Evolutionary conservation across 2,113 vertebrate genomes (phyloP).

Genomic region (Clinocottus analis): DNA sequence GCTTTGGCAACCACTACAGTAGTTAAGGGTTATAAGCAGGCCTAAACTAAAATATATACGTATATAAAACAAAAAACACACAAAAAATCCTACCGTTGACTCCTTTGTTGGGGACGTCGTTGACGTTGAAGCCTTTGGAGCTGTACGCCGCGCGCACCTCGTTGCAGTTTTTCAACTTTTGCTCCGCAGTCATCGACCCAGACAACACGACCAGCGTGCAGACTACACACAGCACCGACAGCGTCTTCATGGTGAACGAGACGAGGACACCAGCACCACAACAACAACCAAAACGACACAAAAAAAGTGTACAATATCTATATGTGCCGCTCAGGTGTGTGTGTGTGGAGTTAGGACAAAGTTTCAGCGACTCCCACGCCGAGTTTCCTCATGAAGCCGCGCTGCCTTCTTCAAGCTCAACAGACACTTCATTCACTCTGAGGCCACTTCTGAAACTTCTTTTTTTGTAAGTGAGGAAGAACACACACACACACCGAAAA

Average conservation of each 20-base stretch:
- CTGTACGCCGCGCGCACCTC: conserved; percentile 89
- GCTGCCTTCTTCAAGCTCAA: conserved; percentile 62
- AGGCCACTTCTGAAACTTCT: conserved; percentile 7
- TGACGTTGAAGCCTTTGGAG: conserved; percentile 92
- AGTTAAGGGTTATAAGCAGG: neutral
- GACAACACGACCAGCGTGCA: conserved; percentile 80
- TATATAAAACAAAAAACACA: neutral
- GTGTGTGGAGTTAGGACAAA: conserved; percentile 46
- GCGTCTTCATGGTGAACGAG: conserved; percentile 72
- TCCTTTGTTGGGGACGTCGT: conserved; percentile 90
- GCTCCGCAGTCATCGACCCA: conserved; percentile 82
- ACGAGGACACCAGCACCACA: neutral
- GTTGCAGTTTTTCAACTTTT: conserved; percentile 89
- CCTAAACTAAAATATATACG: accelerated
- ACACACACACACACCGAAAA: conserved; percentile 8
- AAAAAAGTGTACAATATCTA: neutral
- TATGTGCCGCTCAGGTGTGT: conserved; percentile 26
- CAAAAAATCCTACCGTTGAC: conserved; percentile 84
- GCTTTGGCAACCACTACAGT: conserved; percentile 16
- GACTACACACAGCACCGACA: conserved; percentile 74
- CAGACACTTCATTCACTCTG: conserved; percentile 65
- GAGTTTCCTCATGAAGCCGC: conserved; percentile 80
- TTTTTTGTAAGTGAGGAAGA: neutral
- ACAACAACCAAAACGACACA: no score
- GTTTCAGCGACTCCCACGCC: conserved; percentile 65